A percentile compares a stretch with the other conserved stretches of the same genome.
phyloP scores from a whole-genome alignment of 23 tunicate species.

The Halocynthia aurantium region DNA sequence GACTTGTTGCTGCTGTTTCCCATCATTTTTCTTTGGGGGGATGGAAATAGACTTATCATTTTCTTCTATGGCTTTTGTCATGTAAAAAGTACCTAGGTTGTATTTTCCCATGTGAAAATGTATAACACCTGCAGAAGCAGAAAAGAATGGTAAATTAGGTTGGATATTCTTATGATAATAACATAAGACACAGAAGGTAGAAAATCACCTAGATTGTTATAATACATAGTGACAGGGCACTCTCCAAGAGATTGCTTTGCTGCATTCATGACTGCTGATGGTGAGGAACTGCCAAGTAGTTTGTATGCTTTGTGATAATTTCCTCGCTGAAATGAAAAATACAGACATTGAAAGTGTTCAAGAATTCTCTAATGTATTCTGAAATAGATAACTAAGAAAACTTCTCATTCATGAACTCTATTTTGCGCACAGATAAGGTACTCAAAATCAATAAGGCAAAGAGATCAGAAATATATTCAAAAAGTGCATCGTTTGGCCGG shows the following conservation, averaged over 20 bases:
- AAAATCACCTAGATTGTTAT: slow-evolving; percentile 67
- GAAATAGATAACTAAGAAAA: too few species aligned
- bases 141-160: neutral
- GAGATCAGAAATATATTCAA: too few species aligned
- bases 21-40: slow-evolving; percentile 19
- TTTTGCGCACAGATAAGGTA: too few species aligned
- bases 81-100: slow-evolving; percentile 53
- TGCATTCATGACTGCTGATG: slow-evolving; percentile 25
- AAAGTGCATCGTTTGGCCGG: too few species aligned
- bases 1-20: slow-evolving; percentile 30
- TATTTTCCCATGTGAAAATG: slow-evolving; percentile 64
- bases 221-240: slow-evolving; percentile 37
- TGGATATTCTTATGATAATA: neutral
- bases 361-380: neutral
- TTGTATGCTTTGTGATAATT: slow-evolving; percentile 80
- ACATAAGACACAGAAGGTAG: neutral
- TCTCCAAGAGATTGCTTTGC: slow-evolving; percentile 21
- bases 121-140: slow-evolving; percentile 35
- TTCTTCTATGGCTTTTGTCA: slow-evolving; percentile 70
- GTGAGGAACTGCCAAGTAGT: slow-evolving; percentile 54
- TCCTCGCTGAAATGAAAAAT: slow-evolving; percentile 33
- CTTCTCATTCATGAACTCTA: too few species aligned
- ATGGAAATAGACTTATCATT: slow-evolving; percentile 45
- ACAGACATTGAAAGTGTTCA: neutral
- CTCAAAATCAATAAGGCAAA: too few species aligned